A percentile compares a stretch with the other conserved stretches of the same genome.
Conservation (phyloP, 1,140 invertebrate genomes). For the Brachionus rubens region DNA sequence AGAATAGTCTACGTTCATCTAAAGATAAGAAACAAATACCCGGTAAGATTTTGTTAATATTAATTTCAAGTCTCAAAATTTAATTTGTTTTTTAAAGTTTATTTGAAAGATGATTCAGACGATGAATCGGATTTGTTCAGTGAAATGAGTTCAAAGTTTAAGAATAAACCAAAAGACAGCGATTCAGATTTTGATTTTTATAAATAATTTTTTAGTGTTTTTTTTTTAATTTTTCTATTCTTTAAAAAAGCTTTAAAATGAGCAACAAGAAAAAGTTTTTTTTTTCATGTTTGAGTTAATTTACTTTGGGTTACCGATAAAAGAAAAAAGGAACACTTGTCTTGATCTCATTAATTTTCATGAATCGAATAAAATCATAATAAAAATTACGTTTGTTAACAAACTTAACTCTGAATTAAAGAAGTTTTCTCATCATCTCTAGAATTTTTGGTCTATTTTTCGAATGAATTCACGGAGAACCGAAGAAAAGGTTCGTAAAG, state of each 20-base stretch:
- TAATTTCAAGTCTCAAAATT: neutral
- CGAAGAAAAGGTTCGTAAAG: no score
- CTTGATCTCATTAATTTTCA: no score
- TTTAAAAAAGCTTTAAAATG: neutral
- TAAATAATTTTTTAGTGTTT: neutral
- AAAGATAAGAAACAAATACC: conserved; percentile 29
- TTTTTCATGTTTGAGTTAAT: no score
- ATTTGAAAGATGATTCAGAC: conserved; percentile 29
- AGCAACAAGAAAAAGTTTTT: no score
- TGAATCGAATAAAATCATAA: no score
- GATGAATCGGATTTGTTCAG: conserved; percentile 24
- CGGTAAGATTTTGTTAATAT: neutral
- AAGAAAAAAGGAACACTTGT: no score
- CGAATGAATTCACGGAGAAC: no score
- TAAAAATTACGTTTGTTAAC: no score
- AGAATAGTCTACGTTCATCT: conserved; percentile 16
- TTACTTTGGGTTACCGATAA: no score
- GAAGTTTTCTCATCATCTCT: no score
- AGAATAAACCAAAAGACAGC: neutral
- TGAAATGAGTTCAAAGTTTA: conserved; percentile 5
- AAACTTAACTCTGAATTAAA: no score
- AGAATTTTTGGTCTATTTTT: no score
- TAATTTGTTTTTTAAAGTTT: conserved; percentile 12
- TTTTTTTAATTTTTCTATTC: neutral
- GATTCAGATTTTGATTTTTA: conserved; percentile 44